phyloP scores from a whole-genome alignment of 2,797 vertebrate species.

The Sarcophilus harrisii region DNA sequence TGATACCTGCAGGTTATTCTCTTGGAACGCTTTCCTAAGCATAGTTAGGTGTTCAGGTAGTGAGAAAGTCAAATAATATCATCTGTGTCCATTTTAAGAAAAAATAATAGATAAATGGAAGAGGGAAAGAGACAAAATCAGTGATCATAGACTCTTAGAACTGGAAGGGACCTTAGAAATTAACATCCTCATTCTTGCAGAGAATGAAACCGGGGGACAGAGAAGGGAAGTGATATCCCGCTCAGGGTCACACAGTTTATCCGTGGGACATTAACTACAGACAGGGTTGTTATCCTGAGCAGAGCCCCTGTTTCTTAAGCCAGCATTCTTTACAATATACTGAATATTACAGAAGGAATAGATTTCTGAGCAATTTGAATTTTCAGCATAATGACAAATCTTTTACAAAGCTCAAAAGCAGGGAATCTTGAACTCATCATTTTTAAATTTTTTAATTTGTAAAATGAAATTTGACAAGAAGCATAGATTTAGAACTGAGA shows the following conservation, averaged over 20 bases:
- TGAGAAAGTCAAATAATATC: neutral
- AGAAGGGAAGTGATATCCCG: neutral
- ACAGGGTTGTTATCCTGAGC: neutral
- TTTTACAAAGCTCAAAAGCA: constrained; percentile 46
- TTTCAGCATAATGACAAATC: constrained; percentile 20
- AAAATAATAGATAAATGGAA: neutral
- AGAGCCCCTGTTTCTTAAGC: neutral
- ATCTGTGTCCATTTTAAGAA: neutral
- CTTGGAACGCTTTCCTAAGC: neutral
- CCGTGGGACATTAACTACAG: neutral
- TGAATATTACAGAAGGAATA: neutral
- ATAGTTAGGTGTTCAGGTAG: neutral
- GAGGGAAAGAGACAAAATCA: neutral
- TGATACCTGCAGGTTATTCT: neutral
- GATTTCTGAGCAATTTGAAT: constrained; percentile 8
- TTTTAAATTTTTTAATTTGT: neutral
- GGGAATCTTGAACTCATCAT: neutral
- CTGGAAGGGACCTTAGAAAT: neutral
- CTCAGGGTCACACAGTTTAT: neutral
- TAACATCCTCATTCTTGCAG: neutral
- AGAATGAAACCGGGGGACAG: neutral
- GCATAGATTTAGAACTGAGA: neutral
- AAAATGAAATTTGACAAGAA: neutral
- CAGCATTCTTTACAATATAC: neutral
- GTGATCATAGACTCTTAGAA: neutral